Percentiles rank a stretch among this genome's conserved stretches.
These are phyloP conservation scores for Vimba vimba DNA, from an alignment of 2,113 vertebrate species.

Conservation along the genomic window DNA sequence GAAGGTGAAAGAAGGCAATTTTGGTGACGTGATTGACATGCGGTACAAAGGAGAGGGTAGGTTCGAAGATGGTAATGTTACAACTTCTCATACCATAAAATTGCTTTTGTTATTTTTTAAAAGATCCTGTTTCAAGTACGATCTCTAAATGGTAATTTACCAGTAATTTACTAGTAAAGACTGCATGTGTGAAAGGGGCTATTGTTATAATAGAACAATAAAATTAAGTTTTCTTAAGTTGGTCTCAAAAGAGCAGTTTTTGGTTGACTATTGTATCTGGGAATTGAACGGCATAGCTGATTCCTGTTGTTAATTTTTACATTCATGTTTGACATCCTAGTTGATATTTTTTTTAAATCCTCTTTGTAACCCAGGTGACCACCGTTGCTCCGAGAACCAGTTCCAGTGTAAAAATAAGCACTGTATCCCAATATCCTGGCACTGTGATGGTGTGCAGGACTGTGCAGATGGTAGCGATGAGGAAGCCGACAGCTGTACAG, in stretches of 20 bases:
- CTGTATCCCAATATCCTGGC: conserved; percentile 74
- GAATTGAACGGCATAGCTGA: neutral
- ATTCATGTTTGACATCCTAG: neutral
- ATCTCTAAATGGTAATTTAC: too few species aligned
- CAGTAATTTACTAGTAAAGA: too few species aligned
- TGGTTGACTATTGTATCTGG: neutral
- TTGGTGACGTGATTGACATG: too few species aligned
- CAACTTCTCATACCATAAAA: too few species aligned
- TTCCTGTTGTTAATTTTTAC: neutral
- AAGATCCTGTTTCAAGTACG: too few species aligned
- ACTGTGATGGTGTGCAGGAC: conserved; percentile 72
- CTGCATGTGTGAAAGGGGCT: too few species aligned
- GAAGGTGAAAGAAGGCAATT: too few species aligned
- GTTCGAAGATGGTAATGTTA: too few species aligned
- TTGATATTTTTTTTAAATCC: too few species aligned
- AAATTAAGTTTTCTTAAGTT: neutral
- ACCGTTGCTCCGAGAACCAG: conserved; percentile 71
- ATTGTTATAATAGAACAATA: neutral
- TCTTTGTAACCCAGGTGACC: conserved; percentile 63
- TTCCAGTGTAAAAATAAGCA: conserved; percentile 76
- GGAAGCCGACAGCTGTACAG: conserved; percentile 66
- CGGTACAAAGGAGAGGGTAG: too few species aligned
- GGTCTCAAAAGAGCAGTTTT: neutral
- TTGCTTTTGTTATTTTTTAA: too few species aligned
- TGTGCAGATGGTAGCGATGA: conserved; percentile 75